Evolutionary conservation across 2,888 invertebrate genomes (phyloP), one percentile per base, ranked within the genome.

Genomic region (Dryobotodes eremita): DNA sequence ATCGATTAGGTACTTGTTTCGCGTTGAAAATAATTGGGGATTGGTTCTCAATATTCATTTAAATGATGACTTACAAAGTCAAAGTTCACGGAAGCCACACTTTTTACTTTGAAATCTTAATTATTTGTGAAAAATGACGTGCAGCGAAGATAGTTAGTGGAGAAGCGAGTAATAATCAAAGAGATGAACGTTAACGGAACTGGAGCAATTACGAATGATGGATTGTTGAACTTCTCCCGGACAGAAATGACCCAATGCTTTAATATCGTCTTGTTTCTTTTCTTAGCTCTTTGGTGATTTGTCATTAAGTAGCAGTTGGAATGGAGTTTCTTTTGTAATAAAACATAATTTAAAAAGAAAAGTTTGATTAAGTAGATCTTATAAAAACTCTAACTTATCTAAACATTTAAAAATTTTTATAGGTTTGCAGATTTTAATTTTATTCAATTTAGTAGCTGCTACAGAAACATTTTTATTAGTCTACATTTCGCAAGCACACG

Each of bases 131-230:
- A 82, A 86, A 65, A 73, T 76, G 59, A 73, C 50, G 79, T 79
- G 69, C 50, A 74, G 48, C 74, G 46, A 71, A 75, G 77, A 82
- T 77, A 76, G 78, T 83, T 79, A 86, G 75, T 78, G 75, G 69
- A 75, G 75, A 79, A 85, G 78, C 77, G 80, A 83, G 81, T 94
- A 93, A 94, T 94, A 94, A 95, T 95, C 93, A 93, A 93, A 94
- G 90, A 93, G 93, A 94, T 92, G 92, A 93, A 93, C 93, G 92
- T 90, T 92, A 89, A 70, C 86, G 91, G 90, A 92, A 94, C 93
- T 92, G 92, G 89, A 92, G 93, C 94, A 95, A 95, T 96, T 95
- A 95, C 93, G 92, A 90, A 92, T 95, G 95, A 95, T 95, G 95
- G 93, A 95, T 95, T 93, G 95, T 92, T 92, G 91, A 94, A 95